phyloP scores from a whole-genome alignment of 2,888 invertebrate genomes.

The Arrhopalites spinosus region DNA sequence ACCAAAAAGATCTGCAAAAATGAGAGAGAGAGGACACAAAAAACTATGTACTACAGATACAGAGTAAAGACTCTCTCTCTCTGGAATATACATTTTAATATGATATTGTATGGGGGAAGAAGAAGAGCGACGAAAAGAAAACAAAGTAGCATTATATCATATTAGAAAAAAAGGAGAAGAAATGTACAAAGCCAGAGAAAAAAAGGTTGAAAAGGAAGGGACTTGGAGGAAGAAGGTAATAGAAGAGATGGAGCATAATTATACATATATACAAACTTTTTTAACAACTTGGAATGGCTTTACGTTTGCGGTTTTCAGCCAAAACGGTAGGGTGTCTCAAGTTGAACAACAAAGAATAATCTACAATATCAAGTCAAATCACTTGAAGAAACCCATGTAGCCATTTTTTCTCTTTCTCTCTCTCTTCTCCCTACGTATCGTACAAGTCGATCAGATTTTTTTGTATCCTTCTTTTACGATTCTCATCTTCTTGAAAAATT shows the following conservation, averaged over 20 bases:
- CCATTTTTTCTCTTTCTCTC: background rate
- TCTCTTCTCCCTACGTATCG: background rate
- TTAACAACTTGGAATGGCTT: background rate
- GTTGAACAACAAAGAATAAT: background rate
- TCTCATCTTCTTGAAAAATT: background rate
- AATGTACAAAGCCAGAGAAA: too few species aligned
- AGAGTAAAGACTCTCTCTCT: too few species aligned
- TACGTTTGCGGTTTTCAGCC: slow-evolving; percentile 21
- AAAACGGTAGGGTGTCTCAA: slow-evolving; percentile 20
- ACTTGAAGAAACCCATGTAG: background rate
- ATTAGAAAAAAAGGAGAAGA: too few species aligned
- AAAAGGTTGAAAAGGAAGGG: too few species aligned
- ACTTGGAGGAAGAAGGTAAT: too few species aligned
- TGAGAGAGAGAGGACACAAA: too few species aligned
- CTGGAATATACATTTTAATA: too few species aligned
- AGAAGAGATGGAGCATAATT: background rate
- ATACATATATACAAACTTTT: slow-evolving; percentile 1
- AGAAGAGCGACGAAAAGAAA: too few species aligned
- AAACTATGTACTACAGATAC: too few species aligned
- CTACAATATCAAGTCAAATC: slow-evolving; percentile 15
- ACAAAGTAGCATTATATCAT: too few species aligned
- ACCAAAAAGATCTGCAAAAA: background rate
- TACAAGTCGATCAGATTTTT: slow-evolving; percentile 12
- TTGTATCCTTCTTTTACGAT: background rate
- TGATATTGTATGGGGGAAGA: too few species aligned